Conservation (phyloP, 2,113 vertebrate genomes). For the Spermophilus dauricus region DNA sequence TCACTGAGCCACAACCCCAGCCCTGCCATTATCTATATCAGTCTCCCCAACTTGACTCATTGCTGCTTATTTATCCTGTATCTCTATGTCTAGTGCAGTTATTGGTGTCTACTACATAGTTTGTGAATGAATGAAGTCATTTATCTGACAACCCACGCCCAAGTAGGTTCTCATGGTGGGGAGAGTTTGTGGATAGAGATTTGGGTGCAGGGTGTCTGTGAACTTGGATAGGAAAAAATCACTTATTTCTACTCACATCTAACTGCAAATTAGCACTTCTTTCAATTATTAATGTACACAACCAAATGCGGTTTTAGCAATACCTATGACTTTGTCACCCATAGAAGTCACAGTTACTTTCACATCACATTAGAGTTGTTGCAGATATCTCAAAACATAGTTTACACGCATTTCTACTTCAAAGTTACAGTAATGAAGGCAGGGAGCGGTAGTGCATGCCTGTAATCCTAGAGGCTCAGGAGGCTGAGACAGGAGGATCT, state of each 20-base stretch:
- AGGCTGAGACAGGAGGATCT: too few relatives aligned
- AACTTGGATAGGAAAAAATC: not conserved
- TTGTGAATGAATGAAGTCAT: not conserved
- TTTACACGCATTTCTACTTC: not conserved
- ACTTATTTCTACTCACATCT: not conserved
- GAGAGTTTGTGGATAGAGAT: not conserved
- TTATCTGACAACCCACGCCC: not conserved
- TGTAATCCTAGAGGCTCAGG: too few relatives aligned
- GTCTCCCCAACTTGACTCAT: not conserved
- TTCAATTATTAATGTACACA: not conserved
- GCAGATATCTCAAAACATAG: slow-evolving; percentile 44
- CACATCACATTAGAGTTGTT: not conserved
- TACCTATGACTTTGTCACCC: not conserved
- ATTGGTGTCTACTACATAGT: not conserved
- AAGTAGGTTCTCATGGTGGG: not conserved
- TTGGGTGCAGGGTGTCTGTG: not conserved
- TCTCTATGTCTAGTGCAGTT: not conserved
- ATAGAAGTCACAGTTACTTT: slow-evolving; percentile 41
- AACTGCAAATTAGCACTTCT: slow-evolving; percentile 10
- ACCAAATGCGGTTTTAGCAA: not conserved
- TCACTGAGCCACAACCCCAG: too few relatives aligned
- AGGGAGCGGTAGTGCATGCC: too few relatives aligned
- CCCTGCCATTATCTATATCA: not conserved
- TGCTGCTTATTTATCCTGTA: not conserved
- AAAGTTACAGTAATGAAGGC: slow-evolving; percentile 55